Conservation (phyloP, 2,797 vertebrate genomes). For the Pelobates cultripes region DNA sequence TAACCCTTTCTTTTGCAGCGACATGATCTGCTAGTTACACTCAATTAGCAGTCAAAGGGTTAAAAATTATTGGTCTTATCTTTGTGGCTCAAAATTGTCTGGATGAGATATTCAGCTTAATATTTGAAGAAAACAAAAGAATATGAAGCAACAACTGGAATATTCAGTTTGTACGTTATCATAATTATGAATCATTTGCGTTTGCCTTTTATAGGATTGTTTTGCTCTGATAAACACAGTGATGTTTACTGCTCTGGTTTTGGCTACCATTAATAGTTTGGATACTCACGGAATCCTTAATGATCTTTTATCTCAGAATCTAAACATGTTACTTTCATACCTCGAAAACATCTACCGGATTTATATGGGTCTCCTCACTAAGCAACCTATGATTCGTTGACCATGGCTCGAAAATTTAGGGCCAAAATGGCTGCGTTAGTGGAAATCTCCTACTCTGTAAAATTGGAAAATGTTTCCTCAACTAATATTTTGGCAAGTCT, state of each 20-base stretch:
- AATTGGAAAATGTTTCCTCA: no score
- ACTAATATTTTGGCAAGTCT: no score
- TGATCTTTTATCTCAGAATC: no score
- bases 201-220: slow-evolving; percentile 47
- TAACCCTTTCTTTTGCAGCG: background rate
- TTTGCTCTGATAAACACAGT: slow-evolving; percentile 35
- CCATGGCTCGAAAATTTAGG: no score
- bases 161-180: background rate
- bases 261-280: slow-evolving; percentile 25
- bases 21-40: background rate
- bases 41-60: background rate
- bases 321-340: no score
- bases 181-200: background rate
- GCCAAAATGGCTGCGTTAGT: no score
- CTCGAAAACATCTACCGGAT: no score
- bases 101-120: background rate
- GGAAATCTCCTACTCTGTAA: no score
- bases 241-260: slow-evolving; percentile 22
- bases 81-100: background rate
- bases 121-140: background rate
- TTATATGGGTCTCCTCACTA: no score
- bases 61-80: background rate
- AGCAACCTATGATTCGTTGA: no score
- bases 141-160: background rate
- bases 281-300: background rate